phyloP scores from a whole-genome alignment of 2,888 invertebrate species.

The Mayetiola destructor region DNA sequence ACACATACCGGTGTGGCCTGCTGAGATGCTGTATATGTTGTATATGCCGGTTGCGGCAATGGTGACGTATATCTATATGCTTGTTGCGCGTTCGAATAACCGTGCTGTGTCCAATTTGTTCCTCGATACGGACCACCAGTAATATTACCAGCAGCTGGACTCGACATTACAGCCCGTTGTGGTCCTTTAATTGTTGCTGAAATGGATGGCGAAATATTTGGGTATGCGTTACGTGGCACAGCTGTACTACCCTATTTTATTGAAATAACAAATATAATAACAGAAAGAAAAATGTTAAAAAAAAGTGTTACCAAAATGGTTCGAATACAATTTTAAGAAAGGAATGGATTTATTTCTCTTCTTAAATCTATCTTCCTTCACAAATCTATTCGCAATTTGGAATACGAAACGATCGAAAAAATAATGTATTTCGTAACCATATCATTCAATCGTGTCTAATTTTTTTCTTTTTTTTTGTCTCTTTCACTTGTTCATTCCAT shows the following conservation, averaged over 20 bases:
- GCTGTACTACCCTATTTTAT: slow-evolving; percentile 26
- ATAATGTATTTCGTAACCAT: too few relatives aligned
- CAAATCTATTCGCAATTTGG: too few relatives aligned
- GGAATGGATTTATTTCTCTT: too few relatives aligned
- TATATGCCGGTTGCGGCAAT: slow-evolving; percentile 35
- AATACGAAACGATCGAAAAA: too few relatives aligned
- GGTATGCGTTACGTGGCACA: slow-evolving; percentile 32
- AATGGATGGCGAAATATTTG: slow-evolving; percentile 33
- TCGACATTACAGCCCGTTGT: slow-evolving; percentile 36
- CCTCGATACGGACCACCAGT: slow-evolving; percentile 35
- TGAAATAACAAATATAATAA: slow-evolving; percentile 15
- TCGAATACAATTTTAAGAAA: too few relatives aligned
- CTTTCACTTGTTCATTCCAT: too few relatives aligned
- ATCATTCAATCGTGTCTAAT: too few relatives aligned
- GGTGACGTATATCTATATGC: slow-evolving; percentile 36
- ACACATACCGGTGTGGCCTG: slow-evolving; percentile 35
- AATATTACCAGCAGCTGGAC: slow-evolving; percentile 36
- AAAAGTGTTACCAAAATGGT: too few relatives aligned
- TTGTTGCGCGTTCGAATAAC: slow-evolving; percentile 34
- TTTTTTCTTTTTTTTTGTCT: too few relatives aligned
- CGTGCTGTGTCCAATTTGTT: slow-evolving; percentile 36
- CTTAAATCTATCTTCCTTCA: too few relatives aligned
- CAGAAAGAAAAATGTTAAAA: too few relatives aligned
- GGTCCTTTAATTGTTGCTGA: slow-evolving; percentile 35
- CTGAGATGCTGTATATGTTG: slow-evolving; percentile 31